These are phyloP conservation scores for Phrynosoma platyrhinos DNA, from an alignment of 2,113 vertebrate genomes.

Conservation along the genomic window DNA sequence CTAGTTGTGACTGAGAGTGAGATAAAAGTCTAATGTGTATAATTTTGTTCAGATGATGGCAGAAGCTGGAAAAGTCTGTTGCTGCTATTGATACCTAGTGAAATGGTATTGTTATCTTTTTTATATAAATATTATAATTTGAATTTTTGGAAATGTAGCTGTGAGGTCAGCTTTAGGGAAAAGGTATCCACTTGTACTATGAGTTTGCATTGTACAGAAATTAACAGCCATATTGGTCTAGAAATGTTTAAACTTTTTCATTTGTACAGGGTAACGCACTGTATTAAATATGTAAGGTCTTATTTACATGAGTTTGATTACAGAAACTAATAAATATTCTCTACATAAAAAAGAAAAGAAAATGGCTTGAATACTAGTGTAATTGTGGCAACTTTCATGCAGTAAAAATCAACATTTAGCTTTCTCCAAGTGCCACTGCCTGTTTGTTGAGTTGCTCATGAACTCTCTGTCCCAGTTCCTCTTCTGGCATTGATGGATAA, in stretches of 20 bases:
- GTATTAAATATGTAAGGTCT: slow-evolving; percentile 99
- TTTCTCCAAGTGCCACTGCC: background rate
- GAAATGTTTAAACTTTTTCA: slow-evolving; percentile 87
- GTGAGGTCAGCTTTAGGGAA: slow-evolving; percentile 82
- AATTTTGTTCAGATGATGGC: slow-evolving; percentile 82
- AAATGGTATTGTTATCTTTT: slow-evolving; percentile 82
- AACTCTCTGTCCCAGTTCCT: background rate
- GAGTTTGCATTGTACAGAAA: slow-evolving; percentile 88
- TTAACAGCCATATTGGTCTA: slow-evolving; percentile 89
- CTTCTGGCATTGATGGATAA: background rate
- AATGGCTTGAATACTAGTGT: background rate
- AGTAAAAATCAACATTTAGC: background rate
- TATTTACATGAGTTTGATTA: slow-evolving; percentile 99
- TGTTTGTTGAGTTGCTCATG: background rate
- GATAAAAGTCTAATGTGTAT: slow-evolving; percentile 78
- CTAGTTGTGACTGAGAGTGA: slow-evolving; percentile 78
- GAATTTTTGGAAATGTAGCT: slow-evolving; percentile 82
- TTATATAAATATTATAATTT: slow-evolving; percentile 88
- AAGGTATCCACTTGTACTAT: slow-evolving; percentile 82
- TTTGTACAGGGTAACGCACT: slow-evolving; percentile 99
- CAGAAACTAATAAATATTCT: slow-evolving; percentile 99
- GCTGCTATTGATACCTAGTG: slow-evolving; percentile 82
- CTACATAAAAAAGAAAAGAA: slow-evolving; percentile 77
- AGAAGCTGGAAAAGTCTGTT: slow-evolving; percentile 81
- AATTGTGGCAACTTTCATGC: background rate